phyloP scores from a whole-genome alignment of 2,797 vertebrate genomes.

The Columba guinea region DNA sequence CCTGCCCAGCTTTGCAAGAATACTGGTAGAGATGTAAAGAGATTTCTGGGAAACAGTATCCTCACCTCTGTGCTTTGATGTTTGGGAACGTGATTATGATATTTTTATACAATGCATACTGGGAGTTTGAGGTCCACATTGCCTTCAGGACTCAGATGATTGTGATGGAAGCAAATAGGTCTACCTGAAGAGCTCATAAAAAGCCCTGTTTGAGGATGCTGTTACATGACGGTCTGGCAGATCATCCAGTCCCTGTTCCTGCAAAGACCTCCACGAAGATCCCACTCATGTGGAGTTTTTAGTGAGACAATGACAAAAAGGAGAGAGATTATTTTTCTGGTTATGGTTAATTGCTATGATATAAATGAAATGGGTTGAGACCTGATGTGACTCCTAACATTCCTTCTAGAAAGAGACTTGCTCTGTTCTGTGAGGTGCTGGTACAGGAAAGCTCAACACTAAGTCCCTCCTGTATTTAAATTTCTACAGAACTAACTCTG shows the following conservation, averaged over 20 bases:
- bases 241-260: neutral
- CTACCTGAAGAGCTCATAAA: neutral
- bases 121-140: rapidly evolving
- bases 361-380: neutral
- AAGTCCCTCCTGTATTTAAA: rapidly evolving
- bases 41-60: neutral
- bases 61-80: neutral
- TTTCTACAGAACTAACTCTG: neutral
- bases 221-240: rapidly evolving
- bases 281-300: neutral
- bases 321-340: neutral
- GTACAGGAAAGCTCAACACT: neutral
- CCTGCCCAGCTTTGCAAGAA: neutral
- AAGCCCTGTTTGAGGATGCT: neutral
- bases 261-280: neutral
- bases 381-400: neutral
- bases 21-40: neutral
- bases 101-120: rapidly evolving
- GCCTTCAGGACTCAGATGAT: neutral
- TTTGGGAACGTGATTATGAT: neutral
- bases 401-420: neutral
- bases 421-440: neutral
- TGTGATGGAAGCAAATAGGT: neutral
- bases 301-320: neutral
- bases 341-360: neutral